Evolutionary conservation across 2,888 invertebrate species (phyloP), one percentile per base, ranked within the genome.

Genomic region (Antitype chi): DNA sequence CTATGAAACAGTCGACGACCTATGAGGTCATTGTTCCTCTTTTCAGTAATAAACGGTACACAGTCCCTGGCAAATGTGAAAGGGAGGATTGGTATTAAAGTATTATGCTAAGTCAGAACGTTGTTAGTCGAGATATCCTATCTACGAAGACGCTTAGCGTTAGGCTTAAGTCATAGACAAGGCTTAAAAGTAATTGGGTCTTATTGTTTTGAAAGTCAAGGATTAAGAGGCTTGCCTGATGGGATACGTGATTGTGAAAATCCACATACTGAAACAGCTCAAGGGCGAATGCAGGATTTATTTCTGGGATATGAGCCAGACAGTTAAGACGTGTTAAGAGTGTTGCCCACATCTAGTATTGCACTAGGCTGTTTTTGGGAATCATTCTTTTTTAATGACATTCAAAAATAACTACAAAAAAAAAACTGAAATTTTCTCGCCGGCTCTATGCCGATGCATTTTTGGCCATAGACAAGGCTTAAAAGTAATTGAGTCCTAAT

Each of bases 1-100:
- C 64, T 76, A 70, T 47, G 78, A 59, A 53, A 3, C 17, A 66
- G 74, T 69, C 74, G 62, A 60, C 55, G 74, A 71, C 68, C 68
- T 49, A 32, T n/a, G 8, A 43, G 70, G 70, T 70, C 84, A 20
- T 70, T 79, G 59, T 28, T 57, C 43, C 60, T 52, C 70, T 55
- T 62, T 68, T 68, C 63, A 53, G 53, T 52, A 60, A 28, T 25
- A n/a, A 70, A 74, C 63, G 49, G 17, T 53, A 38, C 11, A 38
- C 11, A 55, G 6, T 69, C n/a, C 3, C 38, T 64, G 38, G n/a
- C 32, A 64, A n/a, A 77, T 32, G 32, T 47, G 15, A 47, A 63
- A 63, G 15, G 52, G 25, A 63, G 53, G 23, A 74, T 74, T 76
- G 17, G 5, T 2, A n/a, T n/a, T n/a, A n/a, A 67, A 52, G 20